These are phyloP conservation scores for Vidua chalybeata DNA, from an alignment of 2,113 vertebrate genomes.

Conservation along the genomic window DNA sequence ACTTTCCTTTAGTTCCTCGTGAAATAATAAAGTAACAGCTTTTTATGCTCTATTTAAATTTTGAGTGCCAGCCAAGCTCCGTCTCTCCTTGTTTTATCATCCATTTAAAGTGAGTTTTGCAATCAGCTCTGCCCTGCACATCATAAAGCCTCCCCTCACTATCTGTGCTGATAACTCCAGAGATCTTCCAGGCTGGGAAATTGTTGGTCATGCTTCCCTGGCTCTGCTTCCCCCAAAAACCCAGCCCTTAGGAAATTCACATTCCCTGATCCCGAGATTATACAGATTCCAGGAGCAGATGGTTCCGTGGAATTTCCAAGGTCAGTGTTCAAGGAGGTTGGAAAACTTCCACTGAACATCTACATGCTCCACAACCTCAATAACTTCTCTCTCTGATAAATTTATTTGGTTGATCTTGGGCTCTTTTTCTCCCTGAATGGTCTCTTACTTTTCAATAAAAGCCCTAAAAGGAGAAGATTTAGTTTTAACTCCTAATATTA, in stretches of 20 bases:
- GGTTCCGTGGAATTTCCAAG: background rate
- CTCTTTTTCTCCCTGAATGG: background rate
- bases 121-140: constrained; percentile 26
- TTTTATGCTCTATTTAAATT: constrained; percentile 68
- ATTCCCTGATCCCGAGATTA: background rate
- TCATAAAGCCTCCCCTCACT: background rate
- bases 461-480: background rate
- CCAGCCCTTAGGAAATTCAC: constrained; percentile 25
- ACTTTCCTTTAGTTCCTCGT: constrained; percentile 42
- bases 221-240: constrained; percentile 16
- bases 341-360: background rate
- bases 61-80: constrained; percentile 56
- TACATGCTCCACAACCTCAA: background rate
- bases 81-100: constrained; percentile 25
- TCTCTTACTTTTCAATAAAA: background rate
- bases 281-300: background rate
- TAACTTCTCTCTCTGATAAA: background rate
- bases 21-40: constrained; percentile 64
- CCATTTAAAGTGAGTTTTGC: constrained; percentile 21
- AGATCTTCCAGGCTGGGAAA: constrained; percentile 47
- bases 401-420: background rate
- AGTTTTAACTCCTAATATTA: background rate
- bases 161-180: constrained; percentile 40
- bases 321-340: constrained; percentile 13
- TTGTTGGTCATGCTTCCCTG: constrained; percentile 24